These are phyloP conservation scores for Belonocnema kinseyi DNA, from an alignment of 1,140 invertebrate species.

Conservation along the genomic window DNA sequence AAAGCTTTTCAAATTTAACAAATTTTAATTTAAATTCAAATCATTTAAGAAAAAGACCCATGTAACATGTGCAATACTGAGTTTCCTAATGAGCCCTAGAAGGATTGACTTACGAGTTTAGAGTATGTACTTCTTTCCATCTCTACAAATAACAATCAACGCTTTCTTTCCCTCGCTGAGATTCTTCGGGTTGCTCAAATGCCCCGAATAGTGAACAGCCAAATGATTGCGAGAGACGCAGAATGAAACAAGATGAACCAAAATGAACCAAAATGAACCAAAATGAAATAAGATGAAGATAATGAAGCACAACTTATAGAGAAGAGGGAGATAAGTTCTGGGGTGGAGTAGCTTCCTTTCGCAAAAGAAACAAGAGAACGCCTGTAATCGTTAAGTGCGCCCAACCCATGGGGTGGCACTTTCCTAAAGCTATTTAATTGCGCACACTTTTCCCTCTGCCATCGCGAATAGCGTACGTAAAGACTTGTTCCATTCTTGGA, in stretches of 20 bases:
- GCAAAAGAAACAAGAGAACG: constrained; percentile 27
- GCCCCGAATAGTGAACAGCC: no score
- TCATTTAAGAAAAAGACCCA: constrained; percentile 56
- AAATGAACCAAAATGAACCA: no score
- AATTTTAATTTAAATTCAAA: no score
- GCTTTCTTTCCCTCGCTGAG: no score
- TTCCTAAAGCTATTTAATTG: constrained; percentile 53
- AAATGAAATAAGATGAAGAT: constrained; percentile 43
- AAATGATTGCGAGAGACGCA: constrained; percentile 11
- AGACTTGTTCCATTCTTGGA: background rate
- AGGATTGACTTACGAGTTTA: constrained; percentile 35
- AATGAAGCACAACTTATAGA: constrained; percentile 38
- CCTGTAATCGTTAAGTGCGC: constrained; percentile 49
- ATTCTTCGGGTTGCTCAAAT: no score
- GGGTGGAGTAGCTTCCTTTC: constrained; percentile 30
- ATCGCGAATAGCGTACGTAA: constrained; percentile 31
- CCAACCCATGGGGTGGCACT: constrained; percentile 7
- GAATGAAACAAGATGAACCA: background rate
- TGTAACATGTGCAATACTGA: constrained; percentile 60
- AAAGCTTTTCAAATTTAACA: no score
- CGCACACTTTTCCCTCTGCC: constrained; percentile 42
- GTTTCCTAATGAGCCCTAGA: constrained; percentile 72
- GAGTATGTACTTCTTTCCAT: no score
- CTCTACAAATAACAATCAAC: no score
- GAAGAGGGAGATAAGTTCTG: background rate